phyloP scores from a whole-genome alignment of 2,797 vertebrate species.

The Anguilla megastoma region DNA sequence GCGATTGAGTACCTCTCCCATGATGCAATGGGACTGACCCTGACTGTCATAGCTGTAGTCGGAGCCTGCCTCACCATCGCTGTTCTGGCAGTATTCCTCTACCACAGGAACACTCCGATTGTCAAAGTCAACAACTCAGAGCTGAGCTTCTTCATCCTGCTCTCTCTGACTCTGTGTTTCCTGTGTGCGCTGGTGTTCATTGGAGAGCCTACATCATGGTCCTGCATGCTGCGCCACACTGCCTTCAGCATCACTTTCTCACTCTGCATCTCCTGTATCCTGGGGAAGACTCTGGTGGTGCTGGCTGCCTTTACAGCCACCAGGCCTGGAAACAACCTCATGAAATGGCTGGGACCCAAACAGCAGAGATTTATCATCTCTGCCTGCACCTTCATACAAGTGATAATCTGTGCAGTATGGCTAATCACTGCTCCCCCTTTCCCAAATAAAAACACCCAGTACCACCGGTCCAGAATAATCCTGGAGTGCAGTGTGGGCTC shows the following conservation, averaged over 20 bases:
- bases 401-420: slow-evolving; percentile 67
- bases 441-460: slow-evolving; percentile 63
- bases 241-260: slow-evolving; percentile 60
- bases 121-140: slow-evolving; percentile 74
- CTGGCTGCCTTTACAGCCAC: slow-evolving; percentile 72
- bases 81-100: slow-evolving; percentile 63
- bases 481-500: slow-evolving; percentile 73
- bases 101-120: slow-evolving; percentile 65
- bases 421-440: slow-evolving; percentile 63
- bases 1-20: slow-evolving; percentile 67
- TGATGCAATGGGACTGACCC: slow-evolving; percentile 65
- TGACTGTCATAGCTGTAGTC: slow-evolving; percentile 62
- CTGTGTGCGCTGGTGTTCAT: slow-evolving; percentile 71
- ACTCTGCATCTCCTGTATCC: slow-evolving; percentile 73
- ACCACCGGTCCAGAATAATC: slow-evolving; percentile 68
- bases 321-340: slow-evolving; percentile 69
- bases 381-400: slow-evolving; percentile 65
- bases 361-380: slow-evolving; percentile 72
- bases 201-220: slow-evolving; percentile 73
- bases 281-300: slow-evolving; percentile 74
- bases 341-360: slow-evolving; percentile 71
- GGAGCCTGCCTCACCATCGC: slow-evolving; percentile 64
- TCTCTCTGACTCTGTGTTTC: slow-evolving; percentile 66
- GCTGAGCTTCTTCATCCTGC: slow-evolving; percentile 70
- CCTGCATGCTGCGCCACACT: slow-evolving; percentile 69